These are phyloP conservation scores for Berghia stephanieae DNA, from an alignment of 1,140 invertebrate species.

Conservation along the genomic window DNA sequence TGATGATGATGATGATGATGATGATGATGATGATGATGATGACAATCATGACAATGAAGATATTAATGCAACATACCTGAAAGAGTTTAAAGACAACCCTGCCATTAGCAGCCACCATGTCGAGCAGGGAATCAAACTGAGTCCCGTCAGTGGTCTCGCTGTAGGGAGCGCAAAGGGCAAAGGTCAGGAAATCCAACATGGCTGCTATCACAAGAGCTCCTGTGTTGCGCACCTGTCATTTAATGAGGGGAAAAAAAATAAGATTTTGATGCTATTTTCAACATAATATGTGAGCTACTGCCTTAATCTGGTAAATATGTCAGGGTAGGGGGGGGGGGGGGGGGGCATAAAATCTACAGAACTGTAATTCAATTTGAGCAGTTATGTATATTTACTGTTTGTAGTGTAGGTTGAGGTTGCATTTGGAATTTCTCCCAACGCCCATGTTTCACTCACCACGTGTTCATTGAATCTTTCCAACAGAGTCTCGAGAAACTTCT, in stretches of 20 bases:
- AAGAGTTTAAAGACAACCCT: conserved; percentile 92
- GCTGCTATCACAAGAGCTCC: conserved; percentile 78
- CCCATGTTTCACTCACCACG: conserved; percentile 76
- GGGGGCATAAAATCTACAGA: too few species aligned
- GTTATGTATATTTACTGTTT: too few species aligned
- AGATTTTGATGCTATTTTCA: too few species aligned
- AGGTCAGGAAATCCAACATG: conserved; percentile 99
- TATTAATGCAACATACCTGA: conserved; percentile 72
- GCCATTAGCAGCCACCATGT: conserved; percentile 92
- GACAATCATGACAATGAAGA: too few species aligned
- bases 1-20: too few species aligned
- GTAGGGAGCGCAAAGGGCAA: conserved; percentile 97
- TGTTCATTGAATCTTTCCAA: conserved; percentile 95
- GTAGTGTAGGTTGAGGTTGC: too few species aligned
- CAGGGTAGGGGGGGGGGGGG: too few species aligned
- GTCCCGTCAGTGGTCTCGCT: conserved; percentile 98
- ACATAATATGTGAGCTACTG: too few species aligned
- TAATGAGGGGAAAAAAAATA: background rate
- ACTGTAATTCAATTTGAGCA: too few species aligned
- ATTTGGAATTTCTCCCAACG: background rate
- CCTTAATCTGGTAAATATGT: background rate
- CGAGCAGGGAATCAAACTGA: conserved; percentile 93
- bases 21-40: too few species aligned
- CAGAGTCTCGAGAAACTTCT: conserved; percentile 90
- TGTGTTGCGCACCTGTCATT: conserved; percentile 76